Base-by-base conservation (phyloP, 2,797 vertebrate species). In the Emydoidea blandingii region DNA sequence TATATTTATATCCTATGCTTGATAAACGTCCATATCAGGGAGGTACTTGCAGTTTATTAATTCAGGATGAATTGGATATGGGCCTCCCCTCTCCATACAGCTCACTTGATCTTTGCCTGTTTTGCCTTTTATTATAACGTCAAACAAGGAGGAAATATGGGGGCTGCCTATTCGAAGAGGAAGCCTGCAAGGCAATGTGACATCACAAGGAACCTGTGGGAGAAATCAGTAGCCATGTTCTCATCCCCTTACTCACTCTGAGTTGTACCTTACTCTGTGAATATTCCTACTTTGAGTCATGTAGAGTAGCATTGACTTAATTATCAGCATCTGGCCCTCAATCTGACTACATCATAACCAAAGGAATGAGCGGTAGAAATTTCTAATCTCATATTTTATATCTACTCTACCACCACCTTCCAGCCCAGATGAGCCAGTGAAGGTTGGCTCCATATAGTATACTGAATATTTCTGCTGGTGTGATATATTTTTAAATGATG, bases 1-100 rank as follows among this genome's bases (percentile, higher is more conserved):
- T 3, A 2, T 2, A n/a, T 5, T 18, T 1, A 0, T 37, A 68
- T 65, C 3, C 2, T 15, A 29, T 21, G 47, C 10, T 34, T 41
- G 16, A 65, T 50, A 65, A 50, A n/a, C 19, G 8, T 23, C 9
- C 81, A 25, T 34, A 21, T 34, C 47, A 50, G 81, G 59, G 74
- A 81, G 65, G 7, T 37, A 49, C 3, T 68, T 87, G n/a, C 44
- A 34, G 44, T 50, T 81, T 79, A 9, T 47, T 57, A 3, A 0
- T 65, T 8, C 82, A 50, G 65, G 54, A n/a, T 83, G 41, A 49
- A 31, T 25, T 76, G 25, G 41, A 25, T 14, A 8, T 44, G 44
- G 41, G 37, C 44, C 25, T 27, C 23, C 25, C 23, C 25, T 44
- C 41, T 15, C 37, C 25, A 25, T 54, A 16, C 2, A 54, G 88